Base-by-base conservation (phyloP, 1,140 invertebrate species). In the Ooceraea biroi region DNA sequence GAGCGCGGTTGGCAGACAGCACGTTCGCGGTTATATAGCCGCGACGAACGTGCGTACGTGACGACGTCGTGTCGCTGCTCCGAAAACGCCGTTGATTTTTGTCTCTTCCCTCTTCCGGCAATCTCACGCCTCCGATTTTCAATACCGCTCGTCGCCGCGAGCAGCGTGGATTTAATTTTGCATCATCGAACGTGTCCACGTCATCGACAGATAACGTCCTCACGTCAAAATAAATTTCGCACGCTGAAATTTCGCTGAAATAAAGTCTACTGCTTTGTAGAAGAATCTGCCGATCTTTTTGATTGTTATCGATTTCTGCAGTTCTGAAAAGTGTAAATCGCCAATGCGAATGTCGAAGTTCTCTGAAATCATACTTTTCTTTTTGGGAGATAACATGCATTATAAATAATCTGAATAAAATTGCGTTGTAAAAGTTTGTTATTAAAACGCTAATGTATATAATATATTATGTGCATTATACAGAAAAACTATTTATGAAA, bases 71-170 rank as follows among this genome's bases (percentile, higher is more conserved):
- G 48, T 63, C 58, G 71, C 25, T 55, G n/a, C n/a, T n/a, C 58
- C 58, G 65, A 74, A 76, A 85, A 85, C 63, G 80, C 71, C 78
- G 41, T 69, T 63, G 78, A 66, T 85, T 83, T 85, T 82, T 82
- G 66, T 72, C 77, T 65, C 83, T 60, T 85, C 30, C 55, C 68
- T 68, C 69, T 63, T 60, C 60, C 60, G 71, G 61, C 52, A 48
- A 66, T 65, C 68, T 55, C 58, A 50, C 68, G 60, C 44, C 68
- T 46, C n/a, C 76, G 63, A 71, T 80, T 71, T 80, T 66, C 57
- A 48, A 84, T 84, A 78, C 27, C 55, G 36, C 0, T 63, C 36
- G 50, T 61, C 17, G 12, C 48, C 41, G 76, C 57, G 76, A 80
- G 57, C 69, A 80, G 65, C 25, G 65, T 27, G 55, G 36, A 71